Conservation (phyloP, 2,888 invertebrate genomes). For the Pollenia griseotomentosa region DNA sequence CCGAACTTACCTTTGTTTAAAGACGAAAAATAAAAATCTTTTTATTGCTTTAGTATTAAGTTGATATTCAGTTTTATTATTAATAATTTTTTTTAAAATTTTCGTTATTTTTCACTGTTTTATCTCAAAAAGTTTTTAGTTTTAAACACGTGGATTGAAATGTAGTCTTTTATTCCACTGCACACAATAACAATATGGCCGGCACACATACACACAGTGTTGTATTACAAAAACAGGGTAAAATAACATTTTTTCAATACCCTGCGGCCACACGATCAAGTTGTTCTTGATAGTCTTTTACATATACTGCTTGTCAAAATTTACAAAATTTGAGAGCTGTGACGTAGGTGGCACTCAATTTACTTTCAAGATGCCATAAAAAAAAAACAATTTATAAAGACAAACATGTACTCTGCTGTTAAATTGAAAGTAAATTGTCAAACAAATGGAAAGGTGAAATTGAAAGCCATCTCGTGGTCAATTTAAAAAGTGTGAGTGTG, state of each 20-base stretch:
- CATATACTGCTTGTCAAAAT: no score
- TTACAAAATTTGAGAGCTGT: no score
- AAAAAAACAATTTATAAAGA: no score
- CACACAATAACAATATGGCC: constrained; percentile 80
- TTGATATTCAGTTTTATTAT: constrained; percentile 64
- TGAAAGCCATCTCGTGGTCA: no score
- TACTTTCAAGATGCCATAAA: no score
- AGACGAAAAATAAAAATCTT: constrained; percentile 75
- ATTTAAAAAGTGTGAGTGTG: no score
- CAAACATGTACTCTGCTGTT: no score
- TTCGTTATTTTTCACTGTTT: constrained; percentile 69
- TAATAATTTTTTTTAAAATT: constrained; percentile 72
- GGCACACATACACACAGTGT: constrained; percentile 70
- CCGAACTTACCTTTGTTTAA: constrained; percentile 73
- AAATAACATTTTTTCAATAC: background rate
- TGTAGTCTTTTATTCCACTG: constrained; percentile 72
- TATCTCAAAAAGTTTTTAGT: constrained; percentile 72
- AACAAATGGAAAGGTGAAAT: no score
- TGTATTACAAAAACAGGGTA: constrained; percentile 34
- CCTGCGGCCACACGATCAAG: no score
- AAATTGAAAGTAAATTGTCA: no score
- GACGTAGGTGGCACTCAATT: no score
- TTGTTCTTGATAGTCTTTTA: no score
- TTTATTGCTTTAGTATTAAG: constrained; percentile 68
- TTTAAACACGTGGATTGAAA: constrained; percentile 83